Evolutionary conservation across 2,113 vertebrate species (phyloP).

Genomic region (Orycteropus afer): DNA sequence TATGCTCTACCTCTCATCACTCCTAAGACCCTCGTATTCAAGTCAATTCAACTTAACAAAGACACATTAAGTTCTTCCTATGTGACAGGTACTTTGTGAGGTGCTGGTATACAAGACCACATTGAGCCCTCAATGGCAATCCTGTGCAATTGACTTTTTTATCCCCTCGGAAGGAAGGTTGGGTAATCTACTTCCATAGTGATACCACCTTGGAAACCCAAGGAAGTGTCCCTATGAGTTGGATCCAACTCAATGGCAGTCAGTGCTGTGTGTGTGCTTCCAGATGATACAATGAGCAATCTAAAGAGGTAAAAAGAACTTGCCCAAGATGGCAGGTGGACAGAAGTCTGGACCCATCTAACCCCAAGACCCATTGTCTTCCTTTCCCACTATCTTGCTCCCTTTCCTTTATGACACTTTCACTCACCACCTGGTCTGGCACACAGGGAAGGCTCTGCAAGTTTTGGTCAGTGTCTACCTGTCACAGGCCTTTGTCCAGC

Average conservation of each 20-base stretch:
- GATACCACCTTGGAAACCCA: too few relatives aligned
- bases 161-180: too few relatives aligned
- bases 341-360: neutral
- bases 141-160: neutral
- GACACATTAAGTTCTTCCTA: neutral
- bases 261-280: too few relatives aligned
- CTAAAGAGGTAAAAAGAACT: neutral
- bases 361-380: neutral
- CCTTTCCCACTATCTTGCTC: neutral
- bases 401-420: neutral
- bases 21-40: neutral
- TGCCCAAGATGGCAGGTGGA: neutral
- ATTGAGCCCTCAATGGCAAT: neutral
- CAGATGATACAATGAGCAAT: neutral
- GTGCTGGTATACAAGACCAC: neutral
- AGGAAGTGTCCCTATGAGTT: too few relatives aligned
- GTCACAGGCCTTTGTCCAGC: neutral
- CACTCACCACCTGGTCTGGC: neutral
- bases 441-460: neutral
- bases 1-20: neutral
- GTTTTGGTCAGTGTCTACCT: neutral
- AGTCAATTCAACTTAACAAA: constrained; percentile 11
- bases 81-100: neutral
- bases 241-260: too few relatives aligned
- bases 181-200: too few relatives aligned